phyloP scores from a whole-genome alignment of 2,113 vertebrate species.

The Hippoglossus stenolepis region DNA sequence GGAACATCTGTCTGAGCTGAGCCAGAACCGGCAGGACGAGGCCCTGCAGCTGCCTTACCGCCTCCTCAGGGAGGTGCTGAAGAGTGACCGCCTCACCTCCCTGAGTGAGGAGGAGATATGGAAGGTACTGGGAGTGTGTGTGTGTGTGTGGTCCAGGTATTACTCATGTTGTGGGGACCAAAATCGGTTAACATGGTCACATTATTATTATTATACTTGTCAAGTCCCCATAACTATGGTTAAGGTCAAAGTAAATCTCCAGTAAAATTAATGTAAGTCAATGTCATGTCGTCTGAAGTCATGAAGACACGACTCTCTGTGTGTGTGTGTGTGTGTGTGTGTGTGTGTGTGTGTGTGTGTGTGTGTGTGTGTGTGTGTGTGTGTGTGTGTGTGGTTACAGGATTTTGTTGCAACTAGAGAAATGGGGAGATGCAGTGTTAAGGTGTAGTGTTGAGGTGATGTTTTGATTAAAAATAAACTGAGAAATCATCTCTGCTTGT shows the following conservation, averaged over 20 bases:
- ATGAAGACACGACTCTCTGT: neutral
- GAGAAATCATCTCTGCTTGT: slow-evolving; percentile 18
- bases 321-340: neutral
- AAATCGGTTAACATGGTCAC: neutral
- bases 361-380: neutral
- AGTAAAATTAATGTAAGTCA: too few species aligned
- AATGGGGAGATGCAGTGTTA: neutral
- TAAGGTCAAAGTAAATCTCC: too few species aligned
- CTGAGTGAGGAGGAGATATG: slow-evolving; percentile 97
- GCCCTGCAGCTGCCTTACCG: slow-evolving; percentile 92
- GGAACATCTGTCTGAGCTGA: slow-evolving; percentile 94
- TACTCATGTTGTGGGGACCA: neutral
- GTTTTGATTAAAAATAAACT: slow-evolving; percentile 27
- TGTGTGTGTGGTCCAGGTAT: neutral
- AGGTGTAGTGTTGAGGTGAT: slow-evolving; percentile 2
- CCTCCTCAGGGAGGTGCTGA: slow-evolving; percentile 94
- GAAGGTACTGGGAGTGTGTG: slow-evolving; percentile 82
- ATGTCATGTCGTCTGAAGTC: neutral
- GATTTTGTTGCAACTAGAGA: neutral
- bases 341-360: too few species aligned
- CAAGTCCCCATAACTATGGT: too few species aligned
- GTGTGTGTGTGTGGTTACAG: neutral
- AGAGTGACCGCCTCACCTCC: slow-evolving; percentile 96
- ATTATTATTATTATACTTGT: neutral
- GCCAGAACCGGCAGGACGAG: slow-evolving; percentile 90